Percentiles rank a stretch among this genome's conserved stretches.
These are phyloP conservation scores for Maconellicoccus hirsutus DNA, from an alignment of 1,140 invertebrate species.

Conservation along the genomic window DNA sequence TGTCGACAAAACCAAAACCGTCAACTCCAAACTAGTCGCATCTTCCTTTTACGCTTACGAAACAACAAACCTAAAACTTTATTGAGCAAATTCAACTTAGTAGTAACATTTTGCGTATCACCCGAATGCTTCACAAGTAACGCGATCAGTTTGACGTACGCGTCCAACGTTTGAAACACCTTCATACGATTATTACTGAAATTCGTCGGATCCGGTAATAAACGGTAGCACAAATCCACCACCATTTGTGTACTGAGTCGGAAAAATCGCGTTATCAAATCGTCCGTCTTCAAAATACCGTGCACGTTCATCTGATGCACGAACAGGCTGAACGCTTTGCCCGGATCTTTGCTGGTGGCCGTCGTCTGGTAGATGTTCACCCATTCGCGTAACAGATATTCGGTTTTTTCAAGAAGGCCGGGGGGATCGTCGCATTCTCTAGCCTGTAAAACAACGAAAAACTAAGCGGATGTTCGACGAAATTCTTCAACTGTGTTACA, in stretches of 20 bases:
- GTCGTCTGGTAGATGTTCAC: constrained; percentile 77
- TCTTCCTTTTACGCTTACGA: too few relatives aligned
- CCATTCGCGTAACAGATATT: constrained; percentile 89
- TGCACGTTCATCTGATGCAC: constrained; percentile 91
- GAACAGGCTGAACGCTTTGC: constrained; percentile 87
- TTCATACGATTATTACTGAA: constrained; percentile 45
- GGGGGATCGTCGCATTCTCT: constrained; percentile 88
- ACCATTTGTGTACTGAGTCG: constrained; percentile 93
- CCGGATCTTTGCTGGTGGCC: constrained; percentile 66
- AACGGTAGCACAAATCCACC: constrained; percentile 84
- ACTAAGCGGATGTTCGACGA: too few relatives aligned
- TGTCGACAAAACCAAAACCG: background rate
- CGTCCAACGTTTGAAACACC: constrained; percentile 91
- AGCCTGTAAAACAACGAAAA: constrained; percentile 42
- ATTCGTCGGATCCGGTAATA: constrained; percentile 51
- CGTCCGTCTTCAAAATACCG: constrained; percentile 93
- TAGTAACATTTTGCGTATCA: constrained; percentile 74
- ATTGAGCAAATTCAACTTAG: constrained; percentile 93
- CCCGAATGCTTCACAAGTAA: constrained; percentile 92
- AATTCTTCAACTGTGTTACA: too few relatives aligned
- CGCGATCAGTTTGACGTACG: constrained; percentile 86
- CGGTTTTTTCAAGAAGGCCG: constrained; percentile 88
- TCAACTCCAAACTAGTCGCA: too few relatives aligned
- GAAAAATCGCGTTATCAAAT: constrained; percentile 94
- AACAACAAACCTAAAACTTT: constrained; percentile 49